These are phyloP conservation scores for Procapra przewalskii DNA, from an alignment of 2,113 vertebrate genomes.

Conservation along the genomic window DNA sequence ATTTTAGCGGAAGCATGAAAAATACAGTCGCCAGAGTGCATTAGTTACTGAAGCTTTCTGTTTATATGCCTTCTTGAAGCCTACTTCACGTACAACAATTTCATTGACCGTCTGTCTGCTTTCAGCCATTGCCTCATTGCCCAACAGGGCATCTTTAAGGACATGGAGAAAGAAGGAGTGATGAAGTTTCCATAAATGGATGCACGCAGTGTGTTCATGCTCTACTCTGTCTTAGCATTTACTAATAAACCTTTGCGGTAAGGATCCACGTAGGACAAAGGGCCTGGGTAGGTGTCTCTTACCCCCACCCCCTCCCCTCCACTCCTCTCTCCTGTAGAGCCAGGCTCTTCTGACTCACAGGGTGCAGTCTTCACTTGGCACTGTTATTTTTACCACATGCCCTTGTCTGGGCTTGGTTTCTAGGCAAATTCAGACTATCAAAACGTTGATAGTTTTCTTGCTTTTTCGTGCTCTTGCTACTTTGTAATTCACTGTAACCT, in stretches of 20 bases:
- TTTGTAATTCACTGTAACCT: not conserved
- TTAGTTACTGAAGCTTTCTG: not conserved
- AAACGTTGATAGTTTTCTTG: not conserved
- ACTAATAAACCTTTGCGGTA: not conserved
- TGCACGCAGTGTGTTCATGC: not conserved
- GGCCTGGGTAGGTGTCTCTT: not conserved
- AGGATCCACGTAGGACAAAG: not conserved
- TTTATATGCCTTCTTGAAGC: not conserved
- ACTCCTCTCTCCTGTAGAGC: not conserved
- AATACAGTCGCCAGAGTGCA: not conserved
- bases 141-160: not conserved
- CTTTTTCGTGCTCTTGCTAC: not conserved
- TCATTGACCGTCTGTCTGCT: not conserved
- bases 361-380: not conserved
- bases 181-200: not conserved
- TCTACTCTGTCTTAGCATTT: not conserved
- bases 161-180: not conserved
- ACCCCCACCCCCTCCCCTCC: rapidly evolving
- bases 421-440: not conserved
- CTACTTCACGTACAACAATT: not conserved
- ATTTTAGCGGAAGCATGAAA: not conserved
- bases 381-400: not conserved
- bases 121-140: not conserved
- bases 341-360: not conserved
- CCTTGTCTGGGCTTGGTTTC: not conserved